Evolutionary conservation across 2,797 vertebrate genomes (phyloP).

Genomic region (Karalla daura): DNA sequence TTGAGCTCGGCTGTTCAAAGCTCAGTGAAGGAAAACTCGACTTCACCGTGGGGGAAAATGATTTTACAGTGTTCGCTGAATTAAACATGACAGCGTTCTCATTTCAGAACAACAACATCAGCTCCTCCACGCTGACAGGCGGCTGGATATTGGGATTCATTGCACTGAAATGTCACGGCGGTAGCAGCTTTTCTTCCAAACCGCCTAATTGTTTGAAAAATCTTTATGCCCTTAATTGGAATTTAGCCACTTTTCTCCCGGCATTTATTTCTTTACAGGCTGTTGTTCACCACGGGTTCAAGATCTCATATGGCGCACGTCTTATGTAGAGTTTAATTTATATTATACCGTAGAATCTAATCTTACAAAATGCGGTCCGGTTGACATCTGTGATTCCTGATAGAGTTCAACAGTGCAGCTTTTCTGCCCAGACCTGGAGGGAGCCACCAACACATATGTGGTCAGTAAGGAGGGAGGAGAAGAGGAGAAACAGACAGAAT

Average conservation of each 20-base stretch:
- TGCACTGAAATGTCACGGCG: background rate
- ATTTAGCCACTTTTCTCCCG: background rate
- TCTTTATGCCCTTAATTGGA: background rate
- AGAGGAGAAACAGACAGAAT: no score
- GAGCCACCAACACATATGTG: no score
- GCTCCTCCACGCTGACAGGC: background rate
- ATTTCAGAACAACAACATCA: conserved; percentile 13
- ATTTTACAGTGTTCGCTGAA: conserved; percentile 47
- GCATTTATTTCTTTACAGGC: background rate
- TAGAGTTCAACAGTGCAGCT: no score
- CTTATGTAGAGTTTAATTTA: background rate
- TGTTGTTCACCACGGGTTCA: background rate
- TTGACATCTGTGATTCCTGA: no score
- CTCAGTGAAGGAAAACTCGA: conserved; percentile 20
- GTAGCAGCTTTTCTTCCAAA: background rate
- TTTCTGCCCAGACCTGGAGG: no score
- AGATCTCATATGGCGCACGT: no score
- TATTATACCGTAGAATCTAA: no score
- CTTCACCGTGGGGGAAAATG: conserved; percentile 36
- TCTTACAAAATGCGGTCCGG: no score
- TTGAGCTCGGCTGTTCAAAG: conserved; percentile 29
- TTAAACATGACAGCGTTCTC: conserved; percentile 48
- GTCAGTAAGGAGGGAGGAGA: no score
- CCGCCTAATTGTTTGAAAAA: background rate
- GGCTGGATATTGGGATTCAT: background rate